Evolutionary conservation across 2,888 invertebrate genomes (phyloP), one percentile per base, ranked within the genome.

Genomic region (Epicampocera succincta): DNA sequence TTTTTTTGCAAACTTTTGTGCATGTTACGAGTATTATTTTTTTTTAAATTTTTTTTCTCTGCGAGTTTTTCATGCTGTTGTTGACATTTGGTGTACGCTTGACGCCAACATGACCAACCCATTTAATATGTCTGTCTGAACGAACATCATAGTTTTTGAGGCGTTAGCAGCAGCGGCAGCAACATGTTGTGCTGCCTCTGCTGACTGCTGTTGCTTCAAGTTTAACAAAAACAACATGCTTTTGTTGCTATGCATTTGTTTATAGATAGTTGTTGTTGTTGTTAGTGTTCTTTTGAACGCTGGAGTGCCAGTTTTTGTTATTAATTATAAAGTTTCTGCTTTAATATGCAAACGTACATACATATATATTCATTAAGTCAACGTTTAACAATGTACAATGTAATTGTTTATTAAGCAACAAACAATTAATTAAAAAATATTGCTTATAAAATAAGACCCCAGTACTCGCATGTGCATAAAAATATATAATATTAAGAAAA

Each of bases 31-130:
- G n/a, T 33, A 1, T 42, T 1, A 4, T n/a, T 60, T n/a, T 48
- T 54, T 71, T 29, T 5, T 12, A 52, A 1, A 19, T 13, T 54
- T 6, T 48, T 6, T 44, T n/a, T n/a, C n/a, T n/a, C n/a, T n/a
- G n/a, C n/a, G 33, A 3, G 11, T 21, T 60, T 74, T 75, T 33
- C 60, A 68, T 40, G 33, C 21, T 65, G 17, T 46, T 52, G 44
- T 60, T 66, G 65, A 78, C 71, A 78, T 65, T 58, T 58, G 65
- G 46, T 17, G 11, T 56, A 74, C 69, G 74, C 21, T 74, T 69
- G 80, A 80, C 80, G 80, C 80, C 80, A 80, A 42, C 61, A 75
- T 80, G 80, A 61, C 75, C 74, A 69, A 65, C 50, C 33, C 69
- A 44, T 74, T 74, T 56, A 66, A 61, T 72, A 9, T 33, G 33